Evolutionary conservation across 2,113 vertebrate species (phyloP), one percentile per base, ranked within the genome.

Genomic region (Acanthisitta chloris): DNA sequence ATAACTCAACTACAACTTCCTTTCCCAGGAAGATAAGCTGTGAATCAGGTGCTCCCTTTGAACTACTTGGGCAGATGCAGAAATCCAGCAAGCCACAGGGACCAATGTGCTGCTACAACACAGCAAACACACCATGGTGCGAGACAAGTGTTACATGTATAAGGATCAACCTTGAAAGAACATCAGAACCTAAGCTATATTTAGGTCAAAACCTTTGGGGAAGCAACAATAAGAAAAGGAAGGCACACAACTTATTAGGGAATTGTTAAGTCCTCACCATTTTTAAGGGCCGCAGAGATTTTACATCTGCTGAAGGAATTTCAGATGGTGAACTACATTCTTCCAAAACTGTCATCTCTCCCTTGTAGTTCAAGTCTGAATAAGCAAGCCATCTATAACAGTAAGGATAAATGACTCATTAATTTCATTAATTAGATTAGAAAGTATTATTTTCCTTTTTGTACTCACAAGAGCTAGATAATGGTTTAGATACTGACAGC

Each of bases 311-410:
- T 90, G 96, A 95, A 83, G 97, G 97, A 93, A 98, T 95, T 89
- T 98, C 97, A 93, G 95, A 95, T 23, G 96, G 86, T 6, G 80
- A 96, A 48, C 91, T 66, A 11, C 96, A 95, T 71, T 97, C 97
- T 96, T 99, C 98, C 90, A 99, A 95, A 96, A 99, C 38, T 4
- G 88, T 97, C 92, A 97, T 93, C 87, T 98, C 97, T 31, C 99
- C 98, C 67, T 97, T 98, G 97, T 98, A 99, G 96, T 98, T 98
- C 62, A 92, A 55, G 38, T 98, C 97, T 62, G 98, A 98, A 81
- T 98, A 99, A 84, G 98, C 98, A 97, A 99, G 97, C 99, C 99
- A 99, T 70, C 99, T 99, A 82, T 19, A 96, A 86, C 19, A 88
- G 81, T 57, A 94, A 92, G 51, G 74, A 92, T 71, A 92, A 97